These are phyloP conservation scores for Saxicola maurus DNA, from an alignment of 2,797 vertebrate genomes.

Conservation along the genomic window DNA sequence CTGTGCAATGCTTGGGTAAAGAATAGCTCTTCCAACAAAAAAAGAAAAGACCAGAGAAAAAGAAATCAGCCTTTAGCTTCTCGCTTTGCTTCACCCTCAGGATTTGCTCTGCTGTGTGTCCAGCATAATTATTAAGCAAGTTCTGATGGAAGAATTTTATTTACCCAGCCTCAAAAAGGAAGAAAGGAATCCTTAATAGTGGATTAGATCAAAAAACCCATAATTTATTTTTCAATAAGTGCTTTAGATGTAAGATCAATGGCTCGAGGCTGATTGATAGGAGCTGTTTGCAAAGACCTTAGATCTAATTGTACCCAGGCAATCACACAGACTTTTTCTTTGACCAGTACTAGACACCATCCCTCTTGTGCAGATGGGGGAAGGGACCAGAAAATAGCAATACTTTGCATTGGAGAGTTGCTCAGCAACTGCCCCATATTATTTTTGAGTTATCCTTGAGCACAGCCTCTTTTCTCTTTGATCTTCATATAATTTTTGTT, in stretches of 20 bases:
- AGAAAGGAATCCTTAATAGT: neutral
- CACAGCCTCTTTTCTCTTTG: slow-evolving; percentile 42
- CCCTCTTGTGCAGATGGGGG: neutral
- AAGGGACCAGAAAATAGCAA: slow-evolving; percentile 12
- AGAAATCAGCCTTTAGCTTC: neutral
- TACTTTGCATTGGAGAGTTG: slow-evolving; percentile 41
- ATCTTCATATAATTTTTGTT: slow-evolving; percentile 44
- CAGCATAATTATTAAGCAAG: slow-evolving; percentile 36
- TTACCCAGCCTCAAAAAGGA: neutral
- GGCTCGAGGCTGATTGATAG: neutral
- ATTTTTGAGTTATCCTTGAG: slow-evolving; percentile 29
- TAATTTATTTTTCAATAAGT: slow-evolving; percentile 34
- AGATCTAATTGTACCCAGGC: slow-evolving; percentile 38
- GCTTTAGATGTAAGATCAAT: slow-evolving; percentile 66
- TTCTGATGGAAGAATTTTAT: slow-evolving; percentile 25
- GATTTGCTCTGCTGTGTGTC: slow-evolving; percentile 1
- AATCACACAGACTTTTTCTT: slow-evolving; percentile 29
- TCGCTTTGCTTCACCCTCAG: neutral
- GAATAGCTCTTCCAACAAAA: neutral
- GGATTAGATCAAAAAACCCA: slow-evolving; percentile 27
- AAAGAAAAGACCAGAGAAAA: neutral
- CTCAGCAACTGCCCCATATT: slow-evolving; percentile 37
- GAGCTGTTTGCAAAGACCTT: slow-evolving; percentile 40
- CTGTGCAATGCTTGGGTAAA: neutral
- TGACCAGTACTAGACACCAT: slow-evolving; percentile 3